These are phyloP conservation scores for Psilopsiagon aurifrons DNA, from an alignment of 2,113 vertebrate species.

Conservation along the genomic window DNA sequence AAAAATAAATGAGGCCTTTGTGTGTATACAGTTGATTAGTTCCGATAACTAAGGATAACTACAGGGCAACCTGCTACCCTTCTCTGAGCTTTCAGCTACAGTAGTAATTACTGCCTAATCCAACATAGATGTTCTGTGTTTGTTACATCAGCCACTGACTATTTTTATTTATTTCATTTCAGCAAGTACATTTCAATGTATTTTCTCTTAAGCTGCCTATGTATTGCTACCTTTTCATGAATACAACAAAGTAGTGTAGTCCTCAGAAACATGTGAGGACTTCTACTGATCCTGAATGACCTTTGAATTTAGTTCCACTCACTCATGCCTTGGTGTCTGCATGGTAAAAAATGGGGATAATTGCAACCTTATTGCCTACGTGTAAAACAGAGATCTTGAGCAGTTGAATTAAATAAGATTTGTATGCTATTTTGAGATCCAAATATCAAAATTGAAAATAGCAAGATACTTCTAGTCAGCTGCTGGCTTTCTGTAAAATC, in stretches of 20 bases:
- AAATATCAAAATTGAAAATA: neutral
- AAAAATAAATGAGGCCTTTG: neutral
- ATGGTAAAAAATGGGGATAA: neutral
- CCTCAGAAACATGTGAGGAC: neutral
- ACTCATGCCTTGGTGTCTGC: neutral
- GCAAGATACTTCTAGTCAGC: neutral
- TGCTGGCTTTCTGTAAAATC: neutral
- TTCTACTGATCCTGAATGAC: neutral
- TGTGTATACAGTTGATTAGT: neutral
- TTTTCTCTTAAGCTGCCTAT: neutral
- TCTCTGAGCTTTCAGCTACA: neutral
- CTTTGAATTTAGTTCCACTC: neutral
- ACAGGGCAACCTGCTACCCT: neutral
- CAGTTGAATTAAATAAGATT: neutral
- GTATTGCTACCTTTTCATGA: neutral
- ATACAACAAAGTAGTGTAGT: neutral
- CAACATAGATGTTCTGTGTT: neutral
- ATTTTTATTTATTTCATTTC: neutral
- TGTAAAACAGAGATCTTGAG: neutral
- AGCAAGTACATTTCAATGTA: neutral
- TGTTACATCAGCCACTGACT: neutral
- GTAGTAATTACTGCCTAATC: neutral
- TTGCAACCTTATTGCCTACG: neutral
- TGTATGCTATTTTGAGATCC: neutral
- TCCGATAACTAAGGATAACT: neutral